Conservation (phyloP, 2,888 invertebrate species). For the Melanchra persicariae region DNA sequence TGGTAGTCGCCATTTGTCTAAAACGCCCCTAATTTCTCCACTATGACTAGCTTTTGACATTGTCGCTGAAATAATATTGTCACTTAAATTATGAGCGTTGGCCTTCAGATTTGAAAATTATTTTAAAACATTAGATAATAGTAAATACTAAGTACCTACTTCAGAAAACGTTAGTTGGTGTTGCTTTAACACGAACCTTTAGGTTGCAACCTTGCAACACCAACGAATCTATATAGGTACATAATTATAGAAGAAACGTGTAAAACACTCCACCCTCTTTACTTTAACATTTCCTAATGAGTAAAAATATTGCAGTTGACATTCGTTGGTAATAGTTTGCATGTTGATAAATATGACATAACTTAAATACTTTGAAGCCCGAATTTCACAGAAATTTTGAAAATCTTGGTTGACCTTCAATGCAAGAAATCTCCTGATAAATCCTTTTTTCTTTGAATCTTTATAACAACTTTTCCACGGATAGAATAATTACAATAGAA, state of each 20-base stretch:
- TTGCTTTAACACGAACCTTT: conserved; percentile 59
- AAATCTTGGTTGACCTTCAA: not conserved
- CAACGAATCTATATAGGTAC: conserved; percentile 7
- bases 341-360: not conserved
- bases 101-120: not conserved
- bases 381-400: too few relatives aligned
- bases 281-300: conserved; percentile 26
- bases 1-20: too few relatives aligned
- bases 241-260: not conserved
- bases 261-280: not conserved
- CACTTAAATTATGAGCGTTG: too few relatives aligned
- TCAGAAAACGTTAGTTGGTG: conserved; percentile 47
- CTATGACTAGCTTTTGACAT: too few relatives aligned
- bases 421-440: too few relatives aligned
- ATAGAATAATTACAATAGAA: not conserved
- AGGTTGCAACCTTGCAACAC: conserved; percentile 32
- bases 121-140: conserved; percentile 1
- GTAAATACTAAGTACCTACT: conserved; percentile 4
- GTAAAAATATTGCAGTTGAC: not conserved
- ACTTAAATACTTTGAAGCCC: too few relatives aligned
- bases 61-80: too few relatives aligned
- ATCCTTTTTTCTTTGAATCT: too few relatives aligned
- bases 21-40: too few relatives aligned
- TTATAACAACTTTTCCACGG: too few relatives aligned
- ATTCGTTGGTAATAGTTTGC: not conserved